phyloP scores from a whole-genome alignment of 2,113 vertebrate genomes.

The Odontesthes bonariensis region DNA sequence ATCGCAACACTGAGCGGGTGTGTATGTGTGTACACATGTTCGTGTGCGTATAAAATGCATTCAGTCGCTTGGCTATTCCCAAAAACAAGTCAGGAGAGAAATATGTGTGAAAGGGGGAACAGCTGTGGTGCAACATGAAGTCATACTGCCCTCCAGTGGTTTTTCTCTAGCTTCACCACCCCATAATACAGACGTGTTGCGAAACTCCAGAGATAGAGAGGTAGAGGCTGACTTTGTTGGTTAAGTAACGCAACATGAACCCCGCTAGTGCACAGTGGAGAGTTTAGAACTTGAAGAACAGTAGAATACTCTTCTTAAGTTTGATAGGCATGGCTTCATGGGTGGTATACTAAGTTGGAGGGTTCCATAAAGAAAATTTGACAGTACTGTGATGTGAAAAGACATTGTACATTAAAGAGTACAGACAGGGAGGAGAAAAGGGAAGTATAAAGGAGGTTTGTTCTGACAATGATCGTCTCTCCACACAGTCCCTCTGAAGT shows the following conservation, averaged over 20 bases:
- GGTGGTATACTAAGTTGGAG: not conserved
- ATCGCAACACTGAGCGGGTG: slow-evolving; percentile 66
- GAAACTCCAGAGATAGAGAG: slow-evolving; percentile 16
- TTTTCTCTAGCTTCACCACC: slow-evolving; percentile 11
- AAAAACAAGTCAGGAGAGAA: slow-evolving; percentile 50
- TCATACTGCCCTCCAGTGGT: slow-evolving; percentile 84
- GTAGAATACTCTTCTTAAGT: slow-evolving; percentile 4
- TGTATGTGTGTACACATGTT: slow-evolving; percentile 47
- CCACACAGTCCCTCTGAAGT: not conserved
- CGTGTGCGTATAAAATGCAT: slow-evolving; percentile 66
- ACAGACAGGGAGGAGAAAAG: slow-evolving; percentile 59
- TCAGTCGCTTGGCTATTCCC: slow-evolving; percentile 72
- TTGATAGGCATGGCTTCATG: not conserved
- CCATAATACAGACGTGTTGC: not conserved
- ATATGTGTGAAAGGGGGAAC: slow-evolving; percentile 8
- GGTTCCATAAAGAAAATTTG: not conserved
- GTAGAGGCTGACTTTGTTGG: slow-evolving; percentile 15
- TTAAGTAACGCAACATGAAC: not conserved
- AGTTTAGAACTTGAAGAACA: not conserved
- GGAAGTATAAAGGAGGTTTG: slow-evolving; percentile 57
- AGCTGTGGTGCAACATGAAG: slow-evolving; percentile 50
- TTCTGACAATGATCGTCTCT: slow-evolving; percentile 30
- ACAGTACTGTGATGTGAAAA: not conserved
- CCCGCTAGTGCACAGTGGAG: not conserved
- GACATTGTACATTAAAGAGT: slow-evolving; percentile 1